These are phyloP conservation scores for Callocephalon fimbriatum DNA, from an alignment of 2,113 vertebrate species.

Conservation along the genomic window DNA sequence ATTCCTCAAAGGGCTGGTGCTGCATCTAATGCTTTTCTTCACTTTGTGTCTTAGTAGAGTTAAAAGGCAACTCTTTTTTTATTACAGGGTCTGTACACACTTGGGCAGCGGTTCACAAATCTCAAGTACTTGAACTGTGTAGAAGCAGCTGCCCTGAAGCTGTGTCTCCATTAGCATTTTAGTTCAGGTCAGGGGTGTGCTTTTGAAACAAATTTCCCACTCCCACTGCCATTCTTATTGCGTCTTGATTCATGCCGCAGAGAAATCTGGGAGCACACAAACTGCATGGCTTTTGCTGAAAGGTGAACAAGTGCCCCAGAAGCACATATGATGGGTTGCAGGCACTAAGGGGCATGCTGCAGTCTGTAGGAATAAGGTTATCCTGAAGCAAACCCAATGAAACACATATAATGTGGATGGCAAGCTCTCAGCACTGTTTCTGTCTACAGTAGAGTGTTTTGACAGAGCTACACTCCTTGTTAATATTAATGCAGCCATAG, in stretches of 20 bases:
- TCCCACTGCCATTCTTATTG: background rate
- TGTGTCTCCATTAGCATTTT: background rate
- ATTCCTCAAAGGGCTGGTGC: background rate
- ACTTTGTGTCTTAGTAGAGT: background rate
- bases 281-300: background rate
- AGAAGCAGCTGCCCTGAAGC: background rate
- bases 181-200: background rate
- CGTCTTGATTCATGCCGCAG: background rate
- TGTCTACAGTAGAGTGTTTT: background rate
- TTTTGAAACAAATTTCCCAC: background rate
- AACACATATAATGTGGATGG: background rate
- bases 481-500: background rate
- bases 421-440: background rate
- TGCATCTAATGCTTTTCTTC: background rate
- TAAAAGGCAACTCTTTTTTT: background rate
- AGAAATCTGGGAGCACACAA: background rate
- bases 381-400: fast-evolving
- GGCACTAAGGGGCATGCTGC: background rate
- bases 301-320: background rate
- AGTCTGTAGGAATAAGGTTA: background rate
- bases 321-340: background rate
- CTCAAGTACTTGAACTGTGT: background rate
- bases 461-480: background rate
- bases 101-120: background rate
- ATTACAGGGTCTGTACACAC: background rate